Evolutionary conservation across 1,140 invertebrate species (phyloP), one percentile per base, ranked within the genome.

Genomic region (Bathynomus jamesi): DNA sequence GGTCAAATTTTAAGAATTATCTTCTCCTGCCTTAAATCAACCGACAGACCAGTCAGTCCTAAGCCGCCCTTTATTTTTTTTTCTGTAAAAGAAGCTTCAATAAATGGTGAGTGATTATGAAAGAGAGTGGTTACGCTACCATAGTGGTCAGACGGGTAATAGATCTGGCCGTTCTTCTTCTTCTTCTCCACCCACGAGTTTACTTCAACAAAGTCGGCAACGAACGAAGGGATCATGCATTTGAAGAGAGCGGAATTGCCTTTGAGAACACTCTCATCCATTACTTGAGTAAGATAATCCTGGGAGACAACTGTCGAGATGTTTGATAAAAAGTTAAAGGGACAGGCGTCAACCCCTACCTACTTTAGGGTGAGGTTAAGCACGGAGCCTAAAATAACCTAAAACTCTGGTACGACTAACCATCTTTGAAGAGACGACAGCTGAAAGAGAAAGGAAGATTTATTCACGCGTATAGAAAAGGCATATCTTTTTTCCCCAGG

Each of bases 161-260:
- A 53, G 21, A 53, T 53, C 40, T 3, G 40, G 11, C 40, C 40
- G 75, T 89, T 89, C 76, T 91, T 21, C 28, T 30, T 40, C 2
- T 30, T 87, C 75, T 89, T 88, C 80, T 91, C 89, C 75, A 90
- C 75, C 95, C 95, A 97, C 5, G 91, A 90, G 28, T 92, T 85
- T 74, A 96, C 91, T 78, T 86, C 87, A 28, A 97, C 91, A 83
- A 95, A 96, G 83, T 96, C 93, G 60, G 91, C 90, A 62, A 96
- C 92, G 82, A 93, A 96, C 46, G 91, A 92, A 24, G 94, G 94
- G 78, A 96, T 91, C 78, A 90, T 89, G 83, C 94, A 97, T 83
- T 93, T 94, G 78, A 97, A 84, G 70, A 96, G 89, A 66, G 92
- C 94, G 62, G 92, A 90, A 83, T 95, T 95, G 89, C 82, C 82